phyloP scores from a whole-genome alignment of 2,113 vertebrate genomes.

The Aleadryas rufinucha region DNA sequence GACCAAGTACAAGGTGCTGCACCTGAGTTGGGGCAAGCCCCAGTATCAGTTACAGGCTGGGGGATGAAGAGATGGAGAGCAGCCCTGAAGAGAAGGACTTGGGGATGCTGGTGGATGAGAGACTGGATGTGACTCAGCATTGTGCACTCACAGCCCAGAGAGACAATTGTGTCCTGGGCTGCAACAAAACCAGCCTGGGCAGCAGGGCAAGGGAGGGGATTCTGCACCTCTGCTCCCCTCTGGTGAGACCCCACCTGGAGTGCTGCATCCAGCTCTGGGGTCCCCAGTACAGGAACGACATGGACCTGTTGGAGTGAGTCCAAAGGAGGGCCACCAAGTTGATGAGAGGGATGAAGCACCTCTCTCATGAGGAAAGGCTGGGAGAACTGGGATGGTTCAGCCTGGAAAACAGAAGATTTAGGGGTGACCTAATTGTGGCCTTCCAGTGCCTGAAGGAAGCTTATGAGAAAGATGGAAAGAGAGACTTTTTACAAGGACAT shows the following conservation, averaged over 20 bases:
- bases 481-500: not conserved
- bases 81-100: not conserved
- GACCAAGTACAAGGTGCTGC: not conserved
- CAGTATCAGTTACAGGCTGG: fast-evolving
- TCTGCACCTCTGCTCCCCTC: not conserved
- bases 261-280: fast-evolving
- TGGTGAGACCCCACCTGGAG: not conserved
- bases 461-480: not conserved
- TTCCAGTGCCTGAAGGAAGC: not conserved
- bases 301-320: fast-evolving
- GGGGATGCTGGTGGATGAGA: not conserved
- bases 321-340: not conserved
- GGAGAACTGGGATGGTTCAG: not conserved
- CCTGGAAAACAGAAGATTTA: not conserved
- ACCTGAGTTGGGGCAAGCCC: fast-evolving
- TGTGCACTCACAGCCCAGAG: not conserved
- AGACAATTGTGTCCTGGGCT: not conserved
- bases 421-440: not conserved
- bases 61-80: not conserved
- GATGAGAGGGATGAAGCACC: not conserved
- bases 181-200: fast-evolving
- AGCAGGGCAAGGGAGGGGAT: not conserved
- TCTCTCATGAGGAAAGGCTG: not conserved
- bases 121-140: not conserved
- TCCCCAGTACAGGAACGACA: not conserved